phyloP scores from a whole-genome alignment of 2,113 vertebrate genomes.

The Cygnus atratus region DNA sequence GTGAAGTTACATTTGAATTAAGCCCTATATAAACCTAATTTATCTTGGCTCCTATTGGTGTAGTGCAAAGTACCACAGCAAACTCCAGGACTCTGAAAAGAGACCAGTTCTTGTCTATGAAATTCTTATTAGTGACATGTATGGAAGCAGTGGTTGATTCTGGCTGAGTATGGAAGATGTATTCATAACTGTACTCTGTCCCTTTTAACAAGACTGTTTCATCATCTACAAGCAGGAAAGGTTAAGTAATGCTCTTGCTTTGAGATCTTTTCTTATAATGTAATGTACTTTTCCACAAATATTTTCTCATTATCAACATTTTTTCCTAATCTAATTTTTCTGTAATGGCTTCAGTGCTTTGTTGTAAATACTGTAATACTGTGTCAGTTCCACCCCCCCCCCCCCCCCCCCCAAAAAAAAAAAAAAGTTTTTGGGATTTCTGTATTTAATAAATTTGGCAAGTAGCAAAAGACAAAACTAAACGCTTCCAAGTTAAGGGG shows the following conservation, averaged over 20 bases:
- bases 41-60: neutral
- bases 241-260: neutral
- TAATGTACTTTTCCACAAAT: neutral
- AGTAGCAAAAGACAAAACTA: neutral
- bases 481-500: neutral
- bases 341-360: neutral
- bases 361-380: neutral
- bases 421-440: neutral
- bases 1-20: neutral
- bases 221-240: neutral
- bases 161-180: neutral
- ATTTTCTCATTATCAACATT: neutral
- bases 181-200: neutral
- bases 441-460: neutral
- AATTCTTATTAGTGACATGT: neutral
- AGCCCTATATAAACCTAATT: conserved; percentile 17
- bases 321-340: neutral
- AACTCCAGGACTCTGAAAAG: neutral
- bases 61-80: neutral
- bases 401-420: no score
- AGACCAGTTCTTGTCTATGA: neutral
- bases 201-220: neutral
- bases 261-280: neutral
- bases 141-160: neutral
- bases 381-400: neutral